Base-by-base conservation (phyloP, 2,888 invertebrate species). In the Andricus quercusramuli region DNA sequence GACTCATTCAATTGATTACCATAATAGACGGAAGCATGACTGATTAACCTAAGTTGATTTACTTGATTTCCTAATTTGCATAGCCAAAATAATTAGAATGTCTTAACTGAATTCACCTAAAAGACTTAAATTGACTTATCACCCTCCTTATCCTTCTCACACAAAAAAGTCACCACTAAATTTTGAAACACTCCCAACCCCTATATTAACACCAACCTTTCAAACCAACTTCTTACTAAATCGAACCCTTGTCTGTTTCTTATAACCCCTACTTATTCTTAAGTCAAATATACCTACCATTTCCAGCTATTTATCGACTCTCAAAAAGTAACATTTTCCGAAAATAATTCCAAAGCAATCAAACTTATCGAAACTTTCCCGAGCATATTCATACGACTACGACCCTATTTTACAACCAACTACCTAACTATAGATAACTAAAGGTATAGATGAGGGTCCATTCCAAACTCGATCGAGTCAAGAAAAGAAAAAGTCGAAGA, bases 401-500 rank as follows among this genome's bases (percentile, higher is more conserved):
- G 44, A 15, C 13, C 25, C 44, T 44, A 68, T 68, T 68, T 44
- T 15, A 68, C 44, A 68, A 44, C 32, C 22, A 66, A 66, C 66
- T 66, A 44, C 8, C 20, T 37, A 66, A 66, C 66, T 37, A 13
- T 41, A 67, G 3, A 22, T 67, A 25, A 15, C 67, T 44, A 17
- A 2, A 67, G 3, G 11, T 41, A 37, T n/a, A 67, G 20, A 32
- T 29, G 41, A 5, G 47, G 51, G 64, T 67, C 32, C 62, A 25
- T 68, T 59, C 62, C 29, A 29, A 29, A 70, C 11, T 70, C 47
- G 29, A 70, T 70, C 47, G 68, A 68, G 44, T 59, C 29, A 41
- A 68, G 37, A 70, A 80, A 59, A 76, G 37, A 81, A 80, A 80
- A 77, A 78, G 65, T 77, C 59, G 79, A 59, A 76, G 29, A 81